Base-by-base conservation (phyloP, 2,113 vertebrate genomes). In the Tetrax tetrax region DNA sequence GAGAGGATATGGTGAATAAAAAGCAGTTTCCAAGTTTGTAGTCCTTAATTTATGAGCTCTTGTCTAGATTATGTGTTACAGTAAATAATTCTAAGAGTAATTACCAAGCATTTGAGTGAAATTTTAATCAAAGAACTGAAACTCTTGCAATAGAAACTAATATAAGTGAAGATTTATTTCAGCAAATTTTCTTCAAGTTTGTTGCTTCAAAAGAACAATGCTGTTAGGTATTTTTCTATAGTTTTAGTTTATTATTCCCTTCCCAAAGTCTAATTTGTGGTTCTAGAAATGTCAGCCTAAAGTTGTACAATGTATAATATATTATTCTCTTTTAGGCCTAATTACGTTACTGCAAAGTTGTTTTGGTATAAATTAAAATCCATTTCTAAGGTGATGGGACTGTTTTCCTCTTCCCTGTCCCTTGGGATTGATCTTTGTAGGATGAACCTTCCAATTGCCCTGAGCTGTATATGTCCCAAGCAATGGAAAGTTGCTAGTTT, bases 31-130 rank as follows among this genome's bases (percentile, higher is more conserved):
- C 28, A 79, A 57, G 47, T 89, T 72, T 69, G 72, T 66, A 93
- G 83, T 56, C 65, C 25, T 77, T 85, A 91, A 95, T 93, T 96
- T 95, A 95, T 90, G 89, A 89, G 81, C 77, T 95, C 92, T 92
- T 80, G 31, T 95, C 81, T 94, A 76, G 83, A 91, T 95, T 95
- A 82, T 89, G 64, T 95, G 81, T 84, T 90, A 38, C 80, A 92
- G 94, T 96, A 96, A 97, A 96, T 95, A 93, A 95, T 87, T 94
- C 81, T 65, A 69, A 65, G 83, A 69, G 81, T 95, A 97, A 96
- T 95, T 95, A 85, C 83, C 65, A 91, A 85, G 70, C 74, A 83
- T 89, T 92, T 87, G 80, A 95, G 45, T 1, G 2, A 95, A 95
- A 89, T 89, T 92, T 96, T 96, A 96, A 93, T 96, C 86, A 95